phyloP scores from a whole-genome alignment of 2,797 vertebrate species.

The Hydrocynus forskahlii region DNA sequence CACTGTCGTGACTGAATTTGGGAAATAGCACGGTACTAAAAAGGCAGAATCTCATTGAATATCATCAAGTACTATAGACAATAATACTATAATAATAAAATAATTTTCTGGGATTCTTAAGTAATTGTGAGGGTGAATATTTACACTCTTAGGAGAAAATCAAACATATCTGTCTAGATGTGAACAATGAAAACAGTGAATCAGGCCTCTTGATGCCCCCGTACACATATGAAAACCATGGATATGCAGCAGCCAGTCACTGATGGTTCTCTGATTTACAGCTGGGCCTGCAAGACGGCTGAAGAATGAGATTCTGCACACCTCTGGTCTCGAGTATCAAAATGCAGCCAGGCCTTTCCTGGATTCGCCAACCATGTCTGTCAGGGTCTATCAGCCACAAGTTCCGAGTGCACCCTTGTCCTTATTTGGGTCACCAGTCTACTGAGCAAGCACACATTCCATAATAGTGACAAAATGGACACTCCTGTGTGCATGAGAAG shows the following conservation, averaged over 20 bases:
- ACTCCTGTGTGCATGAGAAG: conserved; percentile 13
- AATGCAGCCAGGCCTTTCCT: conserved; percentile 42
- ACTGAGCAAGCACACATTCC: conserved; percentile 24
- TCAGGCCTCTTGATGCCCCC: too few species aligned
- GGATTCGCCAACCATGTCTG: conserved; percentile 46
- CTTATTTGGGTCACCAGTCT: conserved; percentile 59
- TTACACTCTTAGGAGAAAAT: too few species aligned
- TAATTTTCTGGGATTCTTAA: too few species aligned
- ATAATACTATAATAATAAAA: too few species aligned
- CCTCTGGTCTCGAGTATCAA: conserved; percentile 43
- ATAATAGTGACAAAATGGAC: conserved; percentile 6
- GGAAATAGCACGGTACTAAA: not conserved
- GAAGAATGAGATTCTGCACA: conserved; percentile 51
- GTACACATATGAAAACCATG: not conserved
- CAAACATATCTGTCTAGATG: too few species aligned
- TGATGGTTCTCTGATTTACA: not conserved
- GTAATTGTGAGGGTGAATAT: too few species aligned
- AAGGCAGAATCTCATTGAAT: too few species aligned
- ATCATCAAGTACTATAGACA: too few species aligned
- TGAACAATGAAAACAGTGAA: too few species aligned
- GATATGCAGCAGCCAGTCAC: not conserved
- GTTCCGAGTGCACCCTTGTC: conserved; percentile 42
- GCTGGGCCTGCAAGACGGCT: not conserved
- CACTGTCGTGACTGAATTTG: conserved; percentile 2
- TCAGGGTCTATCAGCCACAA: conserved; percentile 57